Evolutionary conservation across 2,888 invertebrate species (phyloP).

Genomic region (Clistopyga incitator): DNA sequence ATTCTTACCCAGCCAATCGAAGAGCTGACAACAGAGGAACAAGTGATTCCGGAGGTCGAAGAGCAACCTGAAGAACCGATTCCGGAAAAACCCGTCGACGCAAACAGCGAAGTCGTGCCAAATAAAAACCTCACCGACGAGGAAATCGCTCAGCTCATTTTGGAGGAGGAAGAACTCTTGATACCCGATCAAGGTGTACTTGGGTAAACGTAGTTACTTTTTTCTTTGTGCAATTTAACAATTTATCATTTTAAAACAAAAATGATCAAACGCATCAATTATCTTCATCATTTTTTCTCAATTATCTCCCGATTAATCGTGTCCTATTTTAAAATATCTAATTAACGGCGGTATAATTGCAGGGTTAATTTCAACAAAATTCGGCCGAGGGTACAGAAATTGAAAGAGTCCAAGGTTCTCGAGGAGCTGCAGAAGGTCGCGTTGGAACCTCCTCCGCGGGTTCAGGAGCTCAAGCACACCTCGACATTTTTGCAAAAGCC

Average conservation of each 20-base stretch:
- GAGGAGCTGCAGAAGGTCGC: slow-evolving; percentile 84
- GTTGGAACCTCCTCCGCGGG: slow-evolving; percentile 75
- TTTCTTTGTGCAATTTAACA: too few relatives aligned
- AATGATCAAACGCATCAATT: too few relatives aligned
- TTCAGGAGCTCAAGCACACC: slow-evolving; percentile 80
- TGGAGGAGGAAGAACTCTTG: slow-evolving; percentile 89
- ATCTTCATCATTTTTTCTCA: too few relatives aligned
- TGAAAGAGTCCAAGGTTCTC: slow-evolving; percentile 89
- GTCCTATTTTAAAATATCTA: too few relatives aligned
- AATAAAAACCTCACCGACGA: slow-evolving; percentile 87
- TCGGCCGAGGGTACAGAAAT: slow-evolving; percentile 87
- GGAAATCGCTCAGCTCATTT: slow-evolving; percentile 88
- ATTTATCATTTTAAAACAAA: too few relatives aligned
- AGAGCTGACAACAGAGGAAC: slow-evolving; percentile 67
- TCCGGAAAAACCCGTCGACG: slow-evolving; percentile 77
- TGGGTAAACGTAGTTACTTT: slow-evolving; percentile 84
- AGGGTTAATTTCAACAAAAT: slow-evolving; percentile 90
- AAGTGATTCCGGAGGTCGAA: slow-evolving; percentile 59
- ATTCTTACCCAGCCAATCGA: slow-evolving; percentile 67
- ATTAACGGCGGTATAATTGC: too few relatives aligned
- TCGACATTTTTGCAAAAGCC: slow-evolving; percentile 92
- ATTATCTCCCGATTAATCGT: too few relatives aligned
- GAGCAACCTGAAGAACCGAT: slow-evolving; percentile 68
- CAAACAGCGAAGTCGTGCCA: slow-evolving; percentile 79
- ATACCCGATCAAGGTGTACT: slow-evolving; percentile 88